phyloP scores from a whole-genome alignment of 2,113 vertebrate species.

The Ondatra zibethicus region DNA sequence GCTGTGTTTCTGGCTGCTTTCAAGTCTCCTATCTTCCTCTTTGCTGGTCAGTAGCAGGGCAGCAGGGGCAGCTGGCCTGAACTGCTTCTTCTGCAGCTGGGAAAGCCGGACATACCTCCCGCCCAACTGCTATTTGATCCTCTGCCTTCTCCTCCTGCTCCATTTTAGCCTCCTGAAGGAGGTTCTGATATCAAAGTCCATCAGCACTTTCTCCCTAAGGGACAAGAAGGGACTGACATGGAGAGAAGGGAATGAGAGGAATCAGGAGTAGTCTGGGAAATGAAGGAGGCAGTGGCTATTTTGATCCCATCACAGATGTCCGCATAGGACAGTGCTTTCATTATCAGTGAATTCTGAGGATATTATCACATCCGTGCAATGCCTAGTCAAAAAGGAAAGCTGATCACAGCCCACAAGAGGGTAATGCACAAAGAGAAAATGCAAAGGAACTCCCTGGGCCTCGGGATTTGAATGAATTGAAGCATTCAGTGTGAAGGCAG shows the following conservation, averaged over 20 bases:
- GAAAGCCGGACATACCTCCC: background rate
- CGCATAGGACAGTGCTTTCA: background rate
- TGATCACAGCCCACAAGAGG: background rate
- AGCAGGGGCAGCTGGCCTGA: background rate
- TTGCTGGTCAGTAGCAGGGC: background rate
- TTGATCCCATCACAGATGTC: slow-evolving; percentile 37
- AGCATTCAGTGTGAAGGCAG: background rate
- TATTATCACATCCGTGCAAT: background rate
- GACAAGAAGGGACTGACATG: background rate
- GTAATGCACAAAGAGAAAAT: slow-evolving; percentile 12
- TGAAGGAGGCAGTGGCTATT: slow-evolving; percentile 15
- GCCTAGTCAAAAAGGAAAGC: slow-evolving; percentile 23
- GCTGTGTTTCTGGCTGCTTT: background rate
- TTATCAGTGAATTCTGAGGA: background rate
- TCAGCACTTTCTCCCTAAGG: background rate
- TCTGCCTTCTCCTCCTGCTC: background rate
- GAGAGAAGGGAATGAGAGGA: slow-evolving; percentile 9
- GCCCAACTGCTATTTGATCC: background rate
- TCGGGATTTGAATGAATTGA: background rate
- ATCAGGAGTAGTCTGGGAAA: slow-evolving; percentile 14
- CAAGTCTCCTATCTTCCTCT: background rate
- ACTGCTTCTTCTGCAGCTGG: background rate
- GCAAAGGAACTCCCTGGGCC: background rate
- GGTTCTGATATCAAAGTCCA: background rate
- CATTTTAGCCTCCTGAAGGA: slow-evolving; percentile 2